Base-by-base conservation (phyloP, 2,888 invertebrate genomes). In the Lingula anatina region DNA sequence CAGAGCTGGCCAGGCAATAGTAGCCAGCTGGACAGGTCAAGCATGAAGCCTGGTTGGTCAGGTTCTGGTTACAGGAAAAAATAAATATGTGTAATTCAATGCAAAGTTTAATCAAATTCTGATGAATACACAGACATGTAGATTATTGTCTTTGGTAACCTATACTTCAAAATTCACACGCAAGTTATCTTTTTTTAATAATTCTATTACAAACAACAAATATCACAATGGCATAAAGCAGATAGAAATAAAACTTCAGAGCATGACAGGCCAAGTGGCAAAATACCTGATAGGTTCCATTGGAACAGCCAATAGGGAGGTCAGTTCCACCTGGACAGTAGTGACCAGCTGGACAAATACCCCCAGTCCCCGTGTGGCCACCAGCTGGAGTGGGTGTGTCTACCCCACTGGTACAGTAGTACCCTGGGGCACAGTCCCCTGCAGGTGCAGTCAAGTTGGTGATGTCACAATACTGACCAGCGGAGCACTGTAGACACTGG, bases 231-330 rank as follows among this genome's bases (percentile, higher is more conserved):
- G n/a, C n/a, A n/a, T n/a, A n/a, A n/a, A n/a, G n/a, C n/a, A n/a
- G n/a, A n/a, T n/a, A n/a, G n/a, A n/a, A n/a, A n/a, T n/a, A n/a
- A n/a, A n/a, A n/a, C n/a, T n/a, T n/a, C n/a, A n/a, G n/a, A n/a
- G n/a, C n/a, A n/a, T n/a, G n/a, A n/a, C n/a, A n/a, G n/a, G n/a
- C n/a, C n/a, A n/a, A n/a, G n/a, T n/a, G n/a, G n/a, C n/a, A n/a
- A n/a, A n/a, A n/a, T 50, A 68, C 73, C 67, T 73, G 73, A 51
- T 71, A 74, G 5, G 64, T 62, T 44, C 74, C 74, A 18, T 68
- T 64, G 2, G 58, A 53, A 56, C 74, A 74, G 2, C 66, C 64
- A 12, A 55, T 55, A 12, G 72, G 70, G n/a, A 59, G 26, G 0
- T 58, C 61, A 5, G 62, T 63, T n/a, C 55, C 63, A 2, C 56